These are phyloP conservation scores for Scaeva pyrastri DNA, from an alignment of 2,888 invertebrate genomes.

Conservation along the genomic window DNA sequence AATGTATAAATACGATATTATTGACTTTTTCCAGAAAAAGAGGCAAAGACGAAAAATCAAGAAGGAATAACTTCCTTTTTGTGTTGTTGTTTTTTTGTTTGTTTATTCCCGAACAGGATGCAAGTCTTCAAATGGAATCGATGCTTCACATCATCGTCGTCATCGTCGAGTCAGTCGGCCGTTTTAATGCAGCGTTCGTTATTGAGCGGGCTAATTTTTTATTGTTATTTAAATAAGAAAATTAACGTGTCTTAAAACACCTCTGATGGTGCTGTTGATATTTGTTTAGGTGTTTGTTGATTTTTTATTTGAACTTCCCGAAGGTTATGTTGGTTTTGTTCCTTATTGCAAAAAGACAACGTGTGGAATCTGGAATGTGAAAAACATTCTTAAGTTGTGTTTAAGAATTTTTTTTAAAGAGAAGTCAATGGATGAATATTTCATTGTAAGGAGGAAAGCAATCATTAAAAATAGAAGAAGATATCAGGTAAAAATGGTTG, in stretches of 20 bases:
- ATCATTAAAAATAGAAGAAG: no score
- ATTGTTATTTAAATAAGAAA: constrained; percentile 33
- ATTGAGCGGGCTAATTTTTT: constrained; percentile 27
- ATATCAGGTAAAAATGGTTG: no score
- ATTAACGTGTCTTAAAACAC: constrained; percentile 6
- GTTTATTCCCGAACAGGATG: constrained; percentile 7
- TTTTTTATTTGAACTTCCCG: not conserved
- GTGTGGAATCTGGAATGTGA: not conserved
- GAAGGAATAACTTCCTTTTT: not conserved
- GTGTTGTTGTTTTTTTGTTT: not conserved
- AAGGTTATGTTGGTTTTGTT: not conserved
- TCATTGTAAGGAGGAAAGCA: no score
- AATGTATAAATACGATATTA: constrained; percentile 24
- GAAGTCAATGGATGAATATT: no score
- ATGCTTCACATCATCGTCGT: not conserved
- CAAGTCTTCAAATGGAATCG: constrained; percentile 12
- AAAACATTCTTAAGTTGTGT: not conserved
- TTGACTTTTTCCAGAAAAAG: constrained; percentile 23
- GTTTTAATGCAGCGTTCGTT: not conserved
- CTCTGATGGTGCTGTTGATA: not conserved
- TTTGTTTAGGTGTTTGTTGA: constrained; percentile 7
- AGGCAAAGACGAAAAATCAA: not conserved
- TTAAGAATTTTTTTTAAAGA: no score
- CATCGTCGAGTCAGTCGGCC: not conserved
- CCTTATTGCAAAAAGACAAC: not conserved